Evolutionary conservation across 2,888 invertebrate genomes (phyloP).

Genomic region (Acronicta psi): DNA sequence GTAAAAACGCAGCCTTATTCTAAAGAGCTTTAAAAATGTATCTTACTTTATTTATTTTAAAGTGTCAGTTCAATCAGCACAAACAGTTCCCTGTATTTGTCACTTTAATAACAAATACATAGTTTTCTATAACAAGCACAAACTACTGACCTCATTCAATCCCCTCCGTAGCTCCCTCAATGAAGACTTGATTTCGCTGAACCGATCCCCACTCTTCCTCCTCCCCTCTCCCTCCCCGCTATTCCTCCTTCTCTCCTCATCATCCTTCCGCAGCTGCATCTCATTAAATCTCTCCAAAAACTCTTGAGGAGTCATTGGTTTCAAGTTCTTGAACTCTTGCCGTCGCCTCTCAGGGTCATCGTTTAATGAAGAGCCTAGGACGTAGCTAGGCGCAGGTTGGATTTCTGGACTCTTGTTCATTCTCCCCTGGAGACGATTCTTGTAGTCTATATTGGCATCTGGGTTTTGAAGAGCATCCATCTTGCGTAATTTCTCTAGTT

Average conservation of each 20-base stretch:
- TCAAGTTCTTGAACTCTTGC: conserved; percentile 64
- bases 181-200: conserved; percentile 81
- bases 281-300: conserved; percentile 74
- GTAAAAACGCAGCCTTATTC: too few relatives aligned
- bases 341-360: conserved; percentile 39
- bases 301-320: conserved; percentile 78
- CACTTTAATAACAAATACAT: too few relatives aligned
- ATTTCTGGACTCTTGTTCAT: conserved; percentile 51
- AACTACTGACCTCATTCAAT: conserved; percentile 74
- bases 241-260: conserved; percentile 37
- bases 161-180: conserved; percentile 77
- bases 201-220: conserved; percentile 65
- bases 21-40: too few relatives aligned
- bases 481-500: conserved; percentile 86
- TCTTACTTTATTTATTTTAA: too few relatives aligned
- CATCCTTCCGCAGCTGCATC: conserved; percentile 63
- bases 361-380: conserved; percentile 9
- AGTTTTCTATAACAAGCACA: background rate
- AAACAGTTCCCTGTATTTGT: too few relatives aligned
- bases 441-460: conserved; percentile 58
- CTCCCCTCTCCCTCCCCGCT: conserved; percentile 35
- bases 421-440: conserved; percentile 58
- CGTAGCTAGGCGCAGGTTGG: conserved; percentile 23
- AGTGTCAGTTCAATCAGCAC: too few relatives aligned
- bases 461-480: conserved; percentile 79